phyloP scores from a whole-genome alignment of 2,113 vertebrate species.

The Phaetusa simplex region DNA sequence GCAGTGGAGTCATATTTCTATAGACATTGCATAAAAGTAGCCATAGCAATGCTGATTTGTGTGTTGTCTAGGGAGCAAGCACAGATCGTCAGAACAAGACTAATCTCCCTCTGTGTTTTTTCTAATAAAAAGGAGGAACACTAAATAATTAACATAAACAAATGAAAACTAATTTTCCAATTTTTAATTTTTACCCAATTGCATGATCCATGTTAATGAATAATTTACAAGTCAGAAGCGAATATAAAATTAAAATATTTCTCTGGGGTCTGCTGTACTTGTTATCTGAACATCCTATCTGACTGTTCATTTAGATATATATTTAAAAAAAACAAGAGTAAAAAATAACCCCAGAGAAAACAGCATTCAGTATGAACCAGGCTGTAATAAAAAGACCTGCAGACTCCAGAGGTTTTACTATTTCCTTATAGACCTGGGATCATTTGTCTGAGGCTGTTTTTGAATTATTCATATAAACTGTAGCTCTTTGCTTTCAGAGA shows the following conservation, averaged over 20 bases:
- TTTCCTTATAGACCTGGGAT: conserved; percentile 72
- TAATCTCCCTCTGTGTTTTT: conserved; percentile 4
- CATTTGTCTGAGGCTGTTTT: conserved; percentile 77
- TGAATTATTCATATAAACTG: conserved; percentile 82
- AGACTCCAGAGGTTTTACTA: conserved; percentile 69
- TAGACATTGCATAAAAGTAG: neutral
- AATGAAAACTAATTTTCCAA: conserved; percentile 76
- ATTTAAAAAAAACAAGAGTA: neutral
- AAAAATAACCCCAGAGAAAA: conserved; percentile 74
- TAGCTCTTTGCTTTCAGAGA: conserved; percentile 60
- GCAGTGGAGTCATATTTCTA: neutral
- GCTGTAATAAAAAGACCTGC: conserved; percentile 76
- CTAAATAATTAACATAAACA: conserved; percentile 76
- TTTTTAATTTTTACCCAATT: conserved; percentile 65
- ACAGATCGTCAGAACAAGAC: neutral
- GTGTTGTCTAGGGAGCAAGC: conserved; percentile 6
- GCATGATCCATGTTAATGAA: conserved; percentile 65
- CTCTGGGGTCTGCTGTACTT: conserved; percentile 39
- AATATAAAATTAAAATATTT: conserved; percentile 58
- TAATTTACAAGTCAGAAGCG: conserved; percentile 72
- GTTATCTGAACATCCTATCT: conserved; percentile 45
- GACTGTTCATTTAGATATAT: conserved; percentile 34
- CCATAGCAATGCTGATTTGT: neutral
- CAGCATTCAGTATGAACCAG: conserved; percentile 52
- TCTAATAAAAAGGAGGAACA: conserved; percentile 33